Evolutionary conservation across 2,113 vertebrate genomes (phyloP).

Genomic region (Vireo altiloquus): DNA sequence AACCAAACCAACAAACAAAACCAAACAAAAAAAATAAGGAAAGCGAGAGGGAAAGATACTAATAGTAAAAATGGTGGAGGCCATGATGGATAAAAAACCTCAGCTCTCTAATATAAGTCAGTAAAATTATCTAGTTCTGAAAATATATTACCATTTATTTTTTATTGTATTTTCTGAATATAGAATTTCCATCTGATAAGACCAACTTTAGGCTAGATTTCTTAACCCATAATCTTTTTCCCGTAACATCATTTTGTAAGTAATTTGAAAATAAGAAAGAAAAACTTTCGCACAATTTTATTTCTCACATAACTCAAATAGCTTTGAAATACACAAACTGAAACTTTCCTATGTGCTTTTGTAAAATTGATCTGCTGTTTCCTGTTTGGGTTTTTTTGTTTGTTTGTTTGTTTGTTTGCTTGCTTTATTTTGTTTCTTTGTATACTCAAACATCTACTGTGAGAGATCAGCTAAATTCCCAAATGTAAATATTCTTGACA

Average conservation of each 20-base stretch:
- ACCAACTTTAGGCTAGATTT: accelerated
- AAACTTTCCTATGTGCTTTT: not conserved
- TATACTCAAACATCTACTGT: not conserved
- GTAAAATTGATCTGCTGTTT: not conserved
- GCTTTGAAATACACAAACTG: not conserved
- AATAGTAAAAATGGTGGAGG: not conserved
- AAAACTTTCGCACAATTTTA: not conserved
- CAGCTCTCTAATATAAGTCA: not conserved
- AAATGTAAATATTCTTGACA: not conserved
- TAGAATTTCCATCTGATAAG: not conserved
- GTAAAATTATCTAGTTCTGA: not conserved
- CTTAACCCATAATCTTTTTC: not conserved
- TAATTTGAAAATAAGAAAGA: not conserved
- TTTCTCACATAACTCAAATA: not conserved
- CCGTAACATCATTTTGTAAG: not conserved
- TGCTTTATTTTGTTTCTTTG: not conserved
- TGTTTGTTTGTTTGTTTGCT: not conserved
- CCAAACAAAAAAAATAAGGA: not conserved
- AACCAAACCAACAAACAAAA: not conserved
- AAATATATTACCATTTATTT: not conserved
- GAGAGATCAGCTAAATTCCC: not conserved
- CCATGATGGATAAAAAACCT: not conserved
- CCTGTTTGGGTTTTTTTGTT: not conserved
- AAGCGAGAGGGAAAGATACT: not conserved
- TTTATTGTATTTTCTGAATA: not conserved